phyloP scores from a whole-genome alignment of 1,140 invertebrate genomes.

The Cyclina sinensis region DNA sequence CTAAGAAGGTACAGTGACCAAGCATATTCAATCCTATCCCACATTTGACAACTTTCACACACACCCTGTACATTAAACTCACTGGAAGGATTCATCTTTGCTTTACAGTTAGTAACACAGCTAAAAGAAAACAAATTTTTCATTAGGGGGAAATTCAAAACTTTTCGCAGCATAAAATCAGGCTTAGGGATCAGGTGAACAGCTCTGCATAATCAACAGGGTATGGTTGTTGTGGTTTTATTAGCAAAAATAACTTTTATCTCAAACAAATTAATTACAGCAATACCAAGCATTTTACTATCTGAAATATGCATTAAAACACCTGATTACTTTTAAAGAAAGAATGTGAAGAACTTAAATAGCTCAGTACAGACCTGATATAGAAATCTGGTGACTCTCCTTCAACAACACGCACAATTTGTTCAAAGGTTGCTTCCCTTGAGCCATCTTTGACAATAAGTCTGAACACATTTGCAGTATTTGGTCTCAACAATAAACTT shows the following conservation, averaged over 20 bases:
- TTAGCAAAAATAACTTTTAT: no score
- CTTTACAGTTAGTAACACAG: slow-evolving; percentile 65
- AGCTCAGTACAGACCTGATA: slow-evolving; percentile 70
- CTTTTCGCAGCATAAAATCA: no score
- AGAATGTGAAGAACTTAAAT: no score
- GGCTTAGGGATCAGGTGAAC: no score
- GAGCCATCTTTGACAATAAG: slow-evolving; percentile 51
- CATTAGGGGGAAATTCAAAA: no score
- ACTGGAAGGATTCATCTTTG: slow-evolving; percentile 73
- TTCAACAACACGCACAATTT: slow-evolving; percentile 62
- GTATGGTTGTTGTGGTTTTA: no score
- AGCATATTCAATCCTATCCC: slow-evolving; percentile 60
- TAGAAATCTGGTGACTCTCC: slow-evolving; percentile 67
- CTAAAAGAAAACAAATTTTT: not conserved
- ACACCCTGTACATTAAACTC: slow-evolving; percentile 61
- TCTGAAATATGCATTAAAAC: no score
- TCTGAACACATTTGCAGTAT: slow-evolving; percentile 63
- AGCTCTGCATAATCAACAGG: no score
- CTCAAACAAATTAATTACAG: no score
- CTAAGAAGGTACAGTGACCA: slow-evolving; percentile 63
- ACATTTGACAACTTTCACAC: slow-evolving; percentile 61
- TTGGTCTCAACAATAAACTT: slow-evolving; percentile 50
- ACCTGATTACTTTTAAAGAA: no score
- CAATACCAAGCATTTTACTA: no score
- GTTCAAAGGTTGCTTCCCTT: slow-evolving; percentile 53